Base-by-base conservation (phyloP, 2,797 vertebrate species). In the Cirrhinus mrigala region DNA sequence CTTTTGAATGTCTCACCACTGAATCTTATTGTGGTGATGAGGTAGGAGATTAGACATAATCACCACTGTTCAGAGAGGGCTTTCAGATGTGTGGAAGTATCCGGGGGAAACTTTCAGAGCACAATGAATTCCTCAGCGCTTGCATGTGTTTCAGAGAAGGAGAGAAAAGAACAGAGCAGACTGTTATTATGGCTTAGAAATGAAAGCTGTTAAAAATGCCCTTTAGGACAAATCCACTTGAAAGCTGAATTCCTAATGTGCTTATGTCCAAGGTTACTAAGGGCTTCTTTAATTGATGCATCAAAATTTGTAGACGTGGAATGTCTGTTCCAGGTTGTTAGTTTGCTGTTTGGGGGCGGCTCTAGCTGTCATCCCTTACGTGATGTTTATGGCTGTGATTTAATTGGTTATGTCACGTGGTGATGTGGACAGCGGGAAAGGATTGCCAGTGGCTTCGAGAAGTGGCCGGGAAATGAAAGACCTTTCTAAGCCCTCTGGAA, bases 41-140 rank as follows among this genome's bases (percentile, higher is more conserved):
- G 81, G 77, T 48, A 16, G 22, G 58, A 79, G 73, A 88, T 79
- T 82, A 54, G 84, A 73, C 73, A 78, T 87, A 83, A 89, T 84
- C 77, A 69, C 69, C 81, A 74, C 73, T 24, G 37, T 20, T 7
- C 58, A 82, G 44, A 82, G 7, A 20, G 24, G 18, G 1, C 48
- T 84, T 77, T 80, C 40, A 88, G 54, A 76, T 60, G 58, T 84
- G 79, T 11, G 70, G 56, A 84, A 79, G 46, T 64, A 10, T 58
- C 33, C 4, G 20, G 50, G 33, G 85, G 33, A 81, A 78, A 66
- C 40, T 50, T 78, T 76, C 6, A 29, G 24, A 29, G 76, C 48
- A 58, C 44, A 58, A 62, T 50, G 52, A 73, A 62, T 44, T 77
- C 29, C 33, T 60, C 27, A 83, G 50, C 7, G 14, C 64, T 60